Conservation (phyloP, 2,797 vertebrate genomes). For the Buceros bicornis region DNA sequence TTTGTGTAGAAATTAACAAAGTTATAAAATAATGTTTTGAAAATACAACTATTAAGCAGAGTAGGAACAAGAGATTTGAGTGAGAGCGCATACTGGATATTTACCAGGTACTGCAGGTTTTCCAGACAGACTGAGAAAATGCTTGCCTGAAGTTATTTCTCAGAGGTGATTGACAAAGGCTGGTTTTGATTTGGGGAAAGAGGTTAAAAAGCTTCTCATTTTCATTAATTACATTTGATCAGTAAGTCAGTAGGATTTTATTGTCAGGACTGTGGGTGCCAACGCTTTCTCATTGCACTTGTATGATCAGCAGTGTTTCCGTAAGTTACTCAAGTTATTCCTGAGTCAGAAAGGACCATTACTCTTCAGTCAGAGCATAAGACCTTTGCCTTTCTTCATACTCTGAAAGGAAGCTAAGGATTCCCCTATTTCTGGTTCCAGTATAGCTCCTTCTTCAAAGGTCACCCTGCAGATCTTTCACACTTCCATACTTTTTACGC, state of each 20-base stretch:
- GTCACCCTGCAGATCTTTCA: background rate
- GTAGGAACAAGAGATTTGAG: background rate
- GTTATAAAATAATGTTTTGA: background rate
- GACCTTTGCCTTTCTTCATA: background rate
- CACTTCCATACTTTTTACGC: background rate
- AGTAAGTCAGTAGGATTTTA: background rate
- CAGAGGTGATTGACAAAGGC: rapidly evolving
- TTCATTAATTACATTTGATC: background rate
- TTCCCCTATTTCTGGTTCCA: background rate
- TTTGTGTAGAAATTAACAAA: background rate
- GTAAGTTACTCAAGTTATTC: background rate
- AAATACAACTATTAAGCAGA: background rate
- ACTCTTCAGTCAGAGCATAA: background rate
- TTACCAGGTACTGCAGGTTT: background rate
- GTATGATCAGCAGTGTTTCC: background rate
- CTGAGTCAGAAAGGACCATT: background rate
- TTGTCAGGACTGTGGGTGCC: background rate
- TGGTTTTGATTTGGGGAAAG: background rate
- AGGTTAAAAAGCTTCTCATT: background rate
- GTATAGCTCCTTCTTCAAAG: background rate
- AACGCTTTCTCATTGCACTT: background rate
- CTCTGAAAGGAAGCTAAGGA: background rate
- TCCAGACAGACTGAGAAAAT: background rate
- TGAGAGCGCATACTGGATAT: background rate
- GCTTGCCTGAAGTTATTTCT: background rate